Percentiles rank a stretch among this genome's conserved stretches.
Evolutionary conservation across 2,888 invertebrate genomes (phyloP).

Genomic region (Caenorhabditis sp.): DNA sequence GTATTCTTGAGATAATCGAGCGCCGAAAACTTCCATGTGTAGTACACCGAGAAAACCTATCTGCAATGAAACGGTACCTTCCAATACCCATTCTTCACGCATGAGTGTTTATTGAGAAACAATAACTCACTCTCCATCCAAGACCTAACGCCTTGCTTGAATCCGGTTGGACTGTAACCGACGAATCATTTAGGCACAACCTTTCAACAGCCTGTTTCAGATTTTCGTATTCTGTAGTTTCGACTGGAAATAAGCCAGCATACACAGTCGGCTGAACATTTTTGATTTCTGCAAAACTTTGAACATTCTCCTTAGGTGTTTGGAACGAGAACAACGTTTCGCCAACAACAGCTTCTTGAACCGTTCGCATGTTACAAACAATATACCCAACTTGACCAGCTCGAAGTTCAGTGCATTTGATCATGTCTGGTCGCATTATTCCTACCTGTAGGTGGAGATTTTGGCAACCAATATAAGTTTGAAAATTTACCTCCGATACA

Average conservation of each 20-base stretch:
- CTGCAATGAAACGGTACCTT: too few species aligned
- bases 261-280: conserved; percentile 82
- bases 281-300: conserved; percentile 77
- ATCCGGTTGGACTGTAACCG: conserved; percentile 83
- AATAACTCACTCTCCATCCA: conserved; percentile 73
- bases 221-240: conserved; percentile 74
- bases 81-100: too few species aligned
- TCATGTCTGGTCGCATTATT: conserved; percentile 79
- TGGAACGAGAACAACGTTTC: conserved; percentile 61
- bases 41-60: conserved; percentile 72
- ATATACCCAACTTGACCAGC: conserved; percentile 94
- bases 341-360: conserved; percentile 65
- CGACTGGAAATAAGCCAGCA: conserved; percentile 88
- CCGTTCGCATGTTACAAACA: conserved; percentile 81
- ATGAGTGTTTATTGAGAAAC: too few species aligned
- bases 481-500: conserved; percentile 76
- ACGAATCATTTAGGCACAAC: conserved; percentile 90
- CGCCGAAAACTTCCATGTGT: conserved; percentile 75
- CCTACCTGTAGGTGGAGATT: conserved; percentile 74
- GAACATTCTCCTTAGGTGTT: conserved; percentile 76
- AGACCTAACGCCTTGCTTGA: conserved; percentile 74
- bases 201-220: conserved; percentile 83
- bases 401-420: conserved; percentile 61
- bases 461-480: not conserved
- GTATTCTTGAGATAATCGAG: conserved; percentile 75